Base-by-base conservation (phyloP, 2,797 vertebrate species). In the Chromobotia macracanthus region DNA sequence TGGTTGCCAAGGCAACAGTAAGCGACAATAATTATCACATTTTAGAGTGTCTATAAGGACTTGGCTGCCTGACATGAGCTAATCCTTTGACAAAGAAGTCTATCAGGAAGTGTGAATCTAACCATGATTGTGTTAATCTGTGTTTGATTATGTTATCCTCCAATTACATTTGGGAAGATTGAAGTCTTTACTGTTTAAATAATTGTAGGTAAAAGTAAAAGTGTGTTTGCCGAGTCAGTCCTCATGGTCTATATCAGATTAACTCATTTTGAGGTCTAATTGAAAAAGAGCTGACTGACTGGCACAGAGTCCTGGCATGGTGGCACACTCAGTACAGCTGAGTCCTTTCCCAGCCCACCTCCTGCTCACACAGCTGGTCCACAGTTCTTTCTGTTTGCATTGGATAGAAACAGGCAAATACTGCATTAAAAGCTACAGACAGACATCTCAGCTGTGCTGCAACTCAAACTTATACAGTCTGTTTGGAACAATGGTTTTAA, bases 241-340 rank as follows among this genome's bases (percentile, higher is more conserved):
- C 51, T 68, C 21, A 31, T 31, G 21, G 64, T 23, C 64, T 9
- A 8, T 68, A 77, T 77, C 12, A 77, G 51, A 77, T 77, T 67
- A 68, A 68, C 64, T 77, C 38, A 58, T 68, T 67, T 76, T 67
- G 74, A 46, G 21, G 25, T n/a, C 75, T 77, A 50, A 77, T 50
- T 77, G 75, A 68, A 69, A 77, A 41, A 60, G 53, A 77, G 75
- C 55, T 77, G 75, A 77, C 65, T 69, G 75, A 77, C 51, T 77
- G 75, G 75, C 65, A 77, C 38, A 3, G n/a, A 61, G 65, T 69
- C 13, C 19, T 77, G 65, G 75, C 74, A 58, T 76, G 51, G 38
- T 68, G 74, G 63, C 64, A 67, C 3, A 31, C 7, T 46, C 12
- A 58, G 63, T 76, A 76, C 74, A 76, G 64, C 64, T 58, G 74